Base-by-base conservation (phyloP, 2,888 invertebrate species). In the Stenichneumon culpator region DNA sequence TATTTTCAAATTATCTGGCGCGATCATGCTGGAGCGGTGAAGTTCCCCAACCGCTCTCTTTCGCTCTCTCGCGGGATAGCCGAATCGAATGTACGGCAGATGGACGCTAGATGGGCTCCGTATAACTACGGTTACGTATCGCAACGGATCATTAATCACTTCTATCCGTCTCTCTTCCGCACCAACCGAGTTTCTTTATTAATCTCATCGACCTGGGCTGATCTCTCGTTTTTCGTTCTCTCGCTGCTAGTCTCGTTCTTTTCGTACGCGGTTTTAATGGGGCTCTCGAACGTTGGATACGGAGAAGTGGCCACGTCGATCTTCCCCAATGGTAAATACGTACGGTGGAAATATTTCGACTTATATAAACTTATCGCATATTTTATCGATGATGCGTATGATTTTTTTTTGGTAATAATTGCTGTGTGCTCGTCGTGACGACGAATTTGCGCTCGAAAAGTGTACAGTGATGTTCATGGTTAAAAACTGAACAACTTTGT, bases 101-200 rank as follows among this genome's bases (percentile, higher is more conserved):
- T 87, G 83, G 80, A 67, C 72, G 50, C 68, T 78, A 80, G 82
- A 85, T 86, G 74, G 65, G 82, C 79, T 75, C 63, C 85, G 80
- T 82, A 79, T 80, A 52, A 73, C 72, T 44, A 65, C 65, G 54
- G 47, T 75, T 75, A 75, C 75, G 75, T 75, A 75, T 75, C 50
- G 50, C 63, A 82, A 86, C 75, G 74, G 52, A 86, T 86, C 87
- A 87, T 87, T 86, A 87, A 87, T 87, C 86, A 87, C 80, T 65
- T 60, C 44, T 36, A 50, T 72, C 87, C 84, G 82, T 87, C 82
- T 86, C 78, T 36, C 83, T 82, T 86, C 16, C 63, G 57, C 79
- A 39, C 65, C 22, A 44, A 60, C 63, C 73, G 78, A 54, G 83
- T 81, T 78, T 83, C 78, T 65, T 86, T 86, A 81, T 83, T 86